Evolutionary conservation across 2,888 invertebrate genomes (phyloP), one percentile per base, ranked within the genome.

Genomic region (Phoenoteleia sp.): DNA sequence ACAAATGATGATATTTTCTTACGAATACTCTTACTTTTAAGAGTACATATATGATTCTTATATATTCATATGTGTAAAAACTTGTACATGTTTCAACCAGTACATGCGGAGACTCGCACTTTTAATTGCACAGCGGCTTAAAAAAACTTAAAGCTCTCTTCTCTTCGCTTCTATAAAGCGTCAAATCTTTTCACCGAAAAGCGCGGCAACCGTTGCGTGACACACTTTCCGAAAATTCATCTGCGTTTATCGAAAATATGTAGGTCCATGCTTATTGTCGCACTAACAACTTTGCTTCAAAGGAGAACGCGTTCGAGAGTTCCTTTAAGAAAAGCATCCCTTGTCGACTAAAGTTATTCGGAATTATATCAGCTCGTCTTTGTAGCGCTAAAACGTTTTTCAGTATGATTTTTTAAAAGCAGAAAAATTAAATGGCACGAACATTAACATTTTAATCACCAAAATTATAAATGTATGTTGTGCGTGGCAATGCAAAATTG

Each of bases 391-490:
- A 60, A 71, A 64, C 54, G 56, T 36, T 79, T 71, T 71, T 15
- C 54, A 56, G 64, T 71, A 71, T 47, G 71, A 62, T 60, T 79
- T 69, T 49, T 69, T 29, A 56, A 71, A 64, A 54, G 64, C 56
- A 17, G 15, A n/a, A 42, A 21, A 6, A 15, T 52, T 45, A 62
- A 79, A 60, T 67, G 67, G n/a, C 33, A 36, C 56, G 25, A 17
- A 49, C 39, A 66, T 64, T 64, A 64, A 64, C 64, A 69, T 77
- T 69, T 77, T 67, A 69, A 79, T 60, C 52, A 21, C 60, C 21
- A 5, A 36, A 19, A 72, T 47, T 72, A 19, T 13, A 21, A 54
- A 36, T 25, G 13, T 17, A 17, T n/a, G n/a, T 15, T 19, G 25
- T 3, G 3, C n/a, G 23, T 9, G 15, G 1, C 21, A 21, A 13